Conservation (phyloP, 2,113 vertebrate species). For the Fulmarus glacialis region DNA sequence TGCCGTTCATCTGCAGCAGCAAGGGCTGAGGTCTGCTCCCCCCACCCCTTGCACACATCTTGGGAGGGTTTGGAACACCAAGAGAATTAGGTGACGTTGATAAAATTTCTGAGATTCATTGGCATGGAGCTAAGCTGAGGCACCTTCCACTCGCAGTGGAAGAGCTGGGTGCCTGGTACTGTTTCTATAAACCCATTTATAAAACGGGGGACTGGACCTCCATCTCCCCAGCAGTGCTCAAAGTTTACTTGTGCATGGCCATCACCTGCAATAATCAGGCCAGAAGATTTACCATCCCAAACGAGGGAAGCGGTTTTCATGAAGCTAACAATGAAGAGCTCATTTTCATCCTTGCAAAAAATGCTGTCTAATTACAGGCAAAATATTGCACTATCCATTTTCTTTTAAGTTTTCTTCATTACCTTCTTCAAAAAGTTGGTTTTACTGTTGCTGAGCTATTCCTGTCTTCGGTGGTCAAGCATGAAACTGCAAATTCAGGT, state of each 20-base stretch:
- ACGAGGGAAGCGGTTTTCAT: slow-evolving; percentile 75
- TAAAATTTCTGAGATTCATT: background rate
- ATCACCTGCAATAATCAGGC: slow-evolving; percentile 73
- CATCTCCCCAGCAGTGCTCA: slow-evolving; percentile 83
- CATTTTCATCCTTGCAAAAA: slow-evolving; percentile 65
- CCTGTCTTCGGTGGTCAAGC: slow-evolving; percentile 80
- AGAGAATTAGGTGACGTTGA: background rate
- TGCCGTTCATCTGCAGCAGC: background rate
- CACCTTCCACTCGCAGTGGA: slow-evolving; percentile 78
- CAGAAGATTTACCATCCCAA: slow-evolving; percentile 83
- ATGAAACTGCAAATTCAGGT: slow-evolving; percentile 65
- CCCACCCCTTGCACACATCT: background rate
- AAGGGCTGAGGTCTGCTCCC: background rate
- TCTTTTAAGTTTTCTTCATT: slow-evolving; percentile 68
- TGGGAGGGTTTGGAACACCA: background rate
- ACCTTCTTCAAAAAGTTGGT: slow-evolving; percentile 71
- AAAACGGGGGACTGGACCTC: slow-evolving; percentile 78
- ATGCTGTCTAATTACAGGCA: slow-evolving; percentile 78
- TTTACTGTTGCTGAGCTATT: slow-evolving; percentile 76
- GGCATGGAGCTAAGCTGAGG: slow-evolving; percentile 73
- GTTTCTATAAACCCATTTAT: slow-evolving; percentile 82
- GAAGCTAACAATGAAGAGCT: slow-evolving; percentile 80
- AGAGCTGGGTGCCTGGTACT: slow-evolving; percentile 70
- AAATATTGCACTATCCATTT: slow-evolving; percentile 77
- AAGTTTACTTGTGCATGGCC: slow-evolving; percentile 79